Percentiles rank a stretch among this genome's conserved stretches.
Evolutionary conservation across 2,888 invertebrate genomes (phyloP).

Genomic region (Drosophila neonasuta): DNA sequence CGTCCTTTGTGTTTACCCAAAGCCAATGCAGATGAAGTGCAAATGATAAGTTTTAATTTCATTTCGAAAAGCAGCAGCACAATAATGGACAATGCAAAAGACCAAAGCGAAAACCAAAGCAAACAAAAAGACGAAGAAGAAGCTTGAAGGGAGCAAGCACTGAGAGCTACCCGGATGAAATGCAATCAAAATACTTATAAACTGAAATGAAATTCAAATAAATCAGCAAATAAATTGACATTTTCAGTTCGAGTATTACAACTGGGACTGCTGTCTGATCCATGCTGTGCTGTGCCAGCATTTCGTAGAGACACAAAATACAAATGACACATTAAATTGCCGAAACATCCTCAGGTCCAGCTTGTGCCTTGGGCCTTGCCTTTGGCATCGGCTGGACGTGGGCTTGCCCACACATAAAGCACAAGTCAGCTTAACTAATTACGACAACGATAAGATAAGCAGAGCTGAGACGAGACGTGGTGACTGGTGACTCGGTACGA

Average conservation of each 20-base stretch:
- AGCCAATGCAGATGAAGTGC: constrained; percentile 62
- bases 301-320: constrained; percentile 42
- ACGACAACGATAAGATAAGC: constrained; percentile 76
- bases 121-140: neutral
- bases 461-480: constrained; percentile 35
- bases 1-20: constrained; percentile 21
- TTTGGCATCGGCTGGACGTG: neutral
- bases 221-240: constrained; percentile 74
- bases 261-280: constrained; percentile 46
- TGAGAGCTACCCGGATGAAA: constrained; percentile 43
- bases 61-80: constrained; percentile 19
- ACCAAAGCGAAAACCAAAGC: neutral
- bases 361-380: constrained; percentile 4
- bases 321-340: constrained; percentile 69
- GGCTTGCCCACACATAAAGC: constrained; percentile 56
- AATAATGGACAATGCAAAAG: constrained; percentile 34
- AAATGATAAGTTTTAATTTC: constrained; percentile 72
- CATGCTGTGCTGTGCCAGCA: constrained; percentile 41
- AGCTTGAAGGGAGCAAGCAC: neutral
- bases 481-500: constrained; percentile 31
- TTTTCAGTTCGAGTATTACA: constrained; percentile 57
- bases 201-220: constrained; percentile 68
- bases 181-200: constrained; percentile 60
- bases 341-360: constrained; percentile 34
- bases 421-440: constrained; percentile 74